These are phyloP conservation scores for Cuculus canorus DNA, from an alignment of 2,797 vertebrate species.

Conservation along the genomic window DNA sequence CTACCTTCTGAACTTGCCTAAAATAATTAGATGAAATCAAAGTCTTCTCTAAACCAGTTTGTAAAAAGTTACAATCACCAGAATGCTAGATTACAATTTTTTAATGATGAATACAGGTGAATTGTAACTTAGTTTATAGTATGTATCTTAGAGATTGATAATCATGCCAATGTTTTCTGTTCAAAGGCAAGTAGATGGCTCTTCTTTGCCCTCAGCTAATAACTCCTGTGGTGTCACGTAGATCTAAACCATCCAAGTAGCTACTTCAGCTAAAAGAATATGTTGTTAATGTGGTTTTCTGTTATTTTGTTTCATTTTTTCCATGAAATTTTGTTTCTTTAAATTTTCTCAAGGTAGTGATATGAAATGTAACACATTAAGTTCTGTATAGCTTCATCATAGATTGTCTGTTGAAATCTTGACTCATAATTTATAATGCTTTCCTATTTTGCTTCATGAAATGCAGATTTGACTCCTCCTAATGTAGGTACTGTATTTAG, in stretches of 20 bases:
- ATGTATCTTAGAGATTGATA: neutral
- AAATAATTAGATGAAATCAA: neutral
- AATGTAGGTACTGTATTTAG: slow-evolving; percentile 89
- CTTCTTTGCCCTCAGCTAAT: neutral
- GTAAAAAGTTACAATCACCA: neutral
- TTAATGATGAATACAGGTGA: neutral
- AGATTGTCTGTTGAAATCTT: slow-evolving; percentile 70
- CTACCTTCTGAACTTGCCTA: neutral
- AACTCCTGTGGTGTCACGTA: neutral
- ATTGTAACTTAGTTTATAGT: neutral
- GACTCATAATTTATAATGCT: slow-evolving; percentile 77
- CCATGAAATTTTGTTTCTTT: slow-evolving; percentile 14
- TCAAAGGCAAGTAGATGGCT: neutral
- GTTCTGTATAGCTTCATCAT: slow-evolving; percentile 67
- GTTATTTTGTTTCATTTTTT: neutral
- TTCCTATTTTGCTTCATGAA: slow-evolving; percentile 82
- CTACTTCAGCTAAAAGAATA: neutral
- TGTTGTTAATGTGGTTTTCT: neutral
- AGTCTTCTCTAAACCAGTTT: neutral
- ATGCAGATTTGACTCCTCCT: slow-evolving; percentile 86
- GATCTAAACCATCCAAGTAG: neutral
- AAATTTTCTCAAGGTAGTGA: slow-evolving; percentile 19
- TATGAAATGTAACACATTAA: slow-evolving; percentile 15
- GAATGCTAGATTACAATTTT: neutral
- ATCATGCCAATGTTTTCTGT: neutral